Evolutionary conservation across 2,888 invertebrate species (phyloP).

Genomic region (Protophormia terraenovae): DNA sequence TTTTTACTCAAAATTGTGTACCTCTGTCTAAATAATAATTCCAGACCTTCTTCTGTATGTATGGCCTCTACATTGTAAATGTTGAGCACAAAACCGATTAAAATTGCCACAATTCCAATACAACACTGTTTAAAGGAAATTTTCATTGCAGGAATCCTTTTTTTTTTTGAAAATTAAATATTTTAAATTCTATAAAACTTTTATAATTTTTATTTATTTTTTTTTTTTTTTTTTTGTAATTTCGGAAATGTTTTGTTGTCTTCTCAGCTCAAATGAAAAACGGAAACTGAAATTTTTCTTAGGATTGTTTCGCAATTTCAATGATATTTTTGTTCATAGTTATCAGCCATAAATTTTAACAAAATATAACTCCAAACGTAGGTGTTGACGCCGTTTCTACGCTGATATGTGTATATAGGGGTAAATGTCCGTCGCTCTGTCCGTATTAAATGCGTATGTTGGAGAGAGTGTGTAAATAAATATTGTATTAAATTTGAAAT

Average conservation of each 20-base stretch:
- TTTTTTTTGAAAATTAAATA: constrained; percentile 1
- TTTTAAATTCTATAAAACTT: neutral
- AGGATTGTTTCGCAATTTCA: constrained; percentile 38
- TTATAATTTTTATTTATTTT: neutral
- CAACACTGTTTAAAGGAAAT: constrained; percentile 26
- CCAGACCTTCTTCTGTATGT: constrained; percentile 81
- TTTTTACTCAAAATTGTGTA: constrained; percentile 68
- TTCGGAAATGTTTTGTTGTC: constrained; percentile 24
- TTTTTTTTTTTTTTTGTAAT: neutral
- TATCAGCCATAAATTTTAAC: constrained; percentile 30
- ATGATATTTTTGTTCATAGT: constrained; percentile 38
- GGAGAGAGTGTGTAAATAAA: constrained; percentile 32
- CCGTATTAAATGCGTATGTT: neutral
- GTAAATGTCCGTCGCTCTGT: neutral
- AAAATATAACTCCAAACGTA: constrained; percentile 29
- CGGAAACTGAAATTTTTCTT: constrained; percentile 47
- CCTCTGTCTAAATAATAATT: constrained; percentile 82
- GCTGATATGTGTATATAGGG: neutral
- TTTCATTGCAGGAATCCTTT: constrained; percentile 22
- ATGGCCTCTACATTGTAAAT: constrained; percentile 71
- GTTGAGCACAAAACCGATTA: constrained; percentile 62
- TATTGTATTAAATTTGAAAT: constrained; percentile 65
- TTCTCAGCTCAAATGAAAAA: constrained; percentile 43
- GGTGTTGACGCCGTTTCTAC: constrained; percentile 31
- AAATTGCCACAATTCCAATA: constrained; percentile 61